Conservation (phyloP, 2,888 invertebrate genomes). For the Dascillus cervinus region DNA sequence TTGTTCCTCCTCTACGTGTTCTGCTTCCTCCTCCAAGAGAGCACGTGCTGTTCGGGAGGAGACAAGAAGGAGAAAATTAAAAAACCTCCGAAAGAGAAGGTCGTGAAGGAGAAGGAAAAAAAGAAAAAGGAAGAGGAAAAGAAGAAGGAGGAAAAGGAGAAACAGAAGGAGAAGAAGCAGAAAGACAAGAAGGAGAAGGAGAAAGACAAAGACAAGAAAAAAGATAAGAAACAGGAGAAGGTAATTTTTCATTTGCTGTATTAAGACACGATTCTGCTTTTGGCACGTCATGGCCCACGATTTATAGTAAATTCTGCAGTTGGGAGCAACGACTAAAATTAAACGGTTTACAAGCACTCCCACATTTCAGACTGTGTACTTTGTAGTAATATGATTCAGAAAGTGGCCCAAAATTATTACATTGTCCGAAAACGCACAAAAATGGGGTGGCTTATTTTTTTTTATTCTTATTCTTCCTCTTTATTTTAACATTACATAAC, state of each 20-base stretch:
- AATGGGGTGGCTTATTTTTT: constrained; percentile 14
- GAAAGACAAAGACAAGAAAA: constrained; percentile 42
- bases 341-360: too few relatives aligned
- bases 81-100: constrained; percentile 38
- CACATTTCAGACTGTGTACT: too few relatives aligned
- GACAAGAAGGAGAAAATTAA: constrained; percentile 49
- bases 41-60: constrained; percentile 71
- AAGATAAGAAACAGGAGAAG: constrained; percentile 47
- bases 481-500: constrained; percentile 44
- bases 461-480: constrained; percentile 49
- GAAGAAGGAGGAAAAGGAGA: constrained; percentile 51
- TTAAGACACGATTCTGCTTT: too few relatives aligned
- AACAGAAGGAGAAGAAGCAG: constrained; percentile 54
- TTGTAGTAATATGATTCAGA: too few relatives aligned
- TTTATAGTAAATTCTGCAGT: too few relatives aligned
- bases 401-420: too few relatives aligned
- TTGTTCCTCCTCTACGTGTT: constrained; percentile 89
- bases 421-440: too few relatives aligned
- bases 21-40: constrained; percentile 89
- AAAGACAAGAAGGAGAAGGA: constrained; percentile 52
- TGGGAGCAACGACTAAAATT: too few relatives aligned
- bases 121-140: constrained; percentile 47
- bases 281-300: too few relatives aligned
- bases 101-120: constrained; percentile 48
- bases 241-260: constrained; percentile 30